These are phyloP conservation scores for Hypolimnas misippus DNA, from an alignment of 2,888 invertebrate species.

Conservation along the genomic window DNA sequence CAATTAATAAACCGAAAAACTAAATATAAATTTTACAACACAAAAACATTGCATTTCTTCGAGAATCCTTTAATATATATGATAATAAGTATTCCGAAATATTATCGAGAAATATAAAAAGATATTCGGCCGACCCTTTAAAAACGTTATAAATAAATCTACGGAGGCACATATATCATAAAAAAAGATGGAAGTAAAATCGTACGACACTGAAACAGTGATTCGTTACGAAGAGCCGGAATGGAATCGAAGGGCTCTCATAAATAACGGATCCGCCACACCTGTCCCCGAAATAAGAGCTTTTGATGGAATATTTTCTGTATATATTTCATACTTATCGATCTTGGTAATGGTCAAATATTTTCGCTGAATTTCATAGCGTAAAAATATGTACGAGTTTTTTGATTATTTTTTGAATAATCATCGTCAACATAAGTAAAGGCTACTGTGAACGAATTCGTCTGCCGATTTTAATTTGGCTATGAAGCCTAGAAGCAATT, in stretches of 20 bases:
- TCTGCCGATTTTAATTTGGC: too few relatives aligned
- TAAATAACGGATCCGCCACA: constrained; percentile 63
- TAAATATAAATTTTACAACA: neutral
- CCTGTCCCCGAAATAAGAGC: constrained; percentile 57
- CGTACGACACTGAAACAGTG: constrained; percentile 59
- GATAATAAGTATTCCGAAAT: constrained; percentile 6
- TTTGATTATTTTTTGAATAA: neutral
- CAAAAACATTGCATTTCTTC: neutral
- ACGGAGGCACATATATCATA: constrained; percentile 49
- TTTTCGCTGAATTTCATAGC: constrained; percentile 4
- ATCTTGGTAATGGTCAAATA: constrained; percentile 27
- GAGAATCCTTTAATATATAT: constrained; percentile 4
- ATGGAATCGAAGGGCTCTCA: constrained; percentile 55
- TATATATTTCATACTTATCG: constrained; percentile 43
- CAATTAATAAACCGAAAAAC: neutral
- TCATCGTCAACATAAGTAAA: neutral
- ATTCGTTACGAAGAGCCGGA: constrained; percentile 48
- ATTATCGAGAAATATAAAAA: constrained; percentile 1
- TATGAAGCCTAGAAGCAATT: too few relatives aligned
- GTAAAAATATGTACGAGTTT: neutral
- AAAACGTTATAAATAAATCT: constrained; percentile 34
- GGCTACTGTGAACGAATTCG: neutral
- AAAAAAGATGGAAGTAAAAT: constrained; percentile 42
- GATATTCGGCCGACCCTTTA: constrained; percentile 16
- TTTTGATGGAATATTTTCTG: constrained; percentile 53